Evolutionary conservation across 2,888 invertebrate species (phyloP).

Genomic region (Drosophila peninsularis): DNA sequence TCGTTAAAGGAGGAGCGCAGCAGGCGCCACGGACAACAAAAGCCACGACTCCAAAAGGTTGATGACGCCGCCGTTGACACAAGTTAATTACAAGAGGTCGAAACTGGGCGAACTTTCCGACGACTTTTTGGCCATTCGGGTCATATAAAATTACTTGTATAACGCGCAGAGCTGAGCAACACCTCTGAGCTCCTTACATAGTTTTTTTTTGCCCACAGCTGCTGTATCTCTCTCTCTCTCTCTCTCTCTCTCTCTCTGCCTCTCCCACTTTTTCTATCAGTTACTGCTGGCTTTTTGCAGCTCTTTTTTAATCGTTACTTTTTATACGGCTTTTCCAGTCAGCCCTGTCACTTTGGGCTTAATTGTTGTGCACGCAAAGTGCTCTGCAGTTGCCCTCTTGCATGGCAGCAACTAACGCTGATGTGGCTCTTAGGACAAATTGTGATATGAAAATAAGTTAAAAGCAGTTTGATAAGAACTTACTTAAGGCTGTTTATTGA

Average conservation of each 20-base stretch:
- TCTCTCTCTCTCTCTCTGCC: no score
- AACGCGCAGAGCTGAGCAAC: conserved; percentile 43
- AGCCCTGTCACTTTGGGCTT: conserved; percentile 52
- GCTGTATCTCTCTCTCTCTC: neutral
- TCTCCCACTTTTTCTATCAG: neutral
- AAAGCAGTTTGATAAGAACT: neutral
- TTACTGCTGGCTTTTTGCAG: conserved; percentile 5
- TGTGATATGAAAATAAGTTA: conserved; percentile 1
- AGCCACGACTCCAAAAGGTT: conserved; percentile 44
- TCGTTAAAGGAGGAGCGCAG: conserved; percentile 48
- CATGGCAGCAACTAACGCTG: conserved; percentile 1
- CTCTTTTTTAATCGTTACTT: conserved; percentile 37
- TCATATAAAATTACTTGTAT: conserved; percentile 58
- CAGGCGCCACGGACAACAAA: conserved; percentile 45
- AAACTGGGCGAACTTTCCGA: conserved; percentile 43
- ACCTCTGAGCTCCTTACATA: conserved; percentile 31
- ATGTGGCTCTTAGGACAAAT: conserved; percentile 8
- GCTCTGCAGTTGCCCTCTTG: conserved; percentile 17
- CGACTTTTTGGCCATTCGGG: conserved; percentile 56
- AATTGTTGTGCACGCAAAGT: conserved; percentile 58
- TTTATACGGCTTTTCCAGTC: conserved; percentile 39
- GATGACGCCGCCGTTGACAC: conserved; percentile 52
- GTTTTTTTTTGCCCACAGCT: conserved; percentile 7
- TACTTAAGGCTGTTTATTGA: neutral
- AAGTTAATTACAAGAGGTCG: conserved; percentile 62